Conservation (phyloP, 30 jellyfish, hydroid and myxozoan species). For the Rhopilema esculentum region DNA sequence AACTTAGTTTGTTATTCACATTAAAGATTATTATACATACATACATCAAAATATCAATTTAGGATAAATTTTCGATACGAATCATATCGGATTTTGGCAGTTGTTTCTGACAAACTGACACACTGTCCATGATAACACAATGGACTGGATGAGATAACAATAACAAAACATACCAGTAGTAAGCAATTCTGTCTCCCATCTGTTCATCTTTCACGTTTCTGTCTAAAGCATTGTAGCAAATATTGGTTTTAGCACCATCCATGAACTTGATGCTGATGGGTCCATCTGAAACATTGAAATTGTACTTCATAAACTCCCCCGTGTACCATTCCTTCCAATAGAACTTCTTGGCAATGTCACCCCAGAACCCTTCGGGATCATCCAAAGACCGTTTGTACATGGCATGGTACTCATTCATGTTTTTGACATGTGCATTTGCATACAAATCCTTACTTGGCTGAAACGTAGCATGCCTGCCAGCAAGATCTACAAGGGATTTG, state of each 20-base stretch:
- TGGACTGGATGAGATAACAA: not conserved
- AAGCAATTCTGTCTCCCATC: slow-evolving; percentile 90
- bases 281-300: slow-evolving; percentile 80
- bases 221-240: slow-evolving; percentile 93
- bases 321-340: slow-evolving; percentile 86
- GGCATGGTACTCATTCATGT: slow-evolving; percentile 75
- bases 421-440: slow-evolving; percentile 78
- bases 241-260: slow-evolving; percentile 98
- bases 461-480: slow-evolving; percentile 75
- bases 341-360: slow-evolving; percentile 88
- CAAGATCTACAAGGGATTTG: slow-evolving; percentile 82
- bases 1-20: too few species aligned
- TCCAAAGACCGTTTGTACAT: slow-evolving; percentile 82
- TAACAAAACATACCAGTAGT: slow-evolving; percentile 74
- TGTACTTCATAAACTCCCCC: slow-evolving; percentile 87
- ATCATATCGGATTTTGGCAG: too few species aligned
- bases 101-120: too few species aligned
- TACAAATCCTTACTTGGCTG: slow-evolving; percentile 38
- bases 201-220: slow-evolving; percentile 72
- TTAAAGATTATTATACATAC: too few species aligned
- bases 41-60: too few species aligned
- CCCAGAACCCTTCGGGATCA: slow-evolving; percentile 92
- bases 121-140: too few species aligned
- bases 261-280: slow-evolving; percentile 82
- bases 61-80: too few species aligned